phyloP scores from a whole-genome alignment of 2,888 invertebrate species.

The Exephanes ischioxanthus region DNA sequence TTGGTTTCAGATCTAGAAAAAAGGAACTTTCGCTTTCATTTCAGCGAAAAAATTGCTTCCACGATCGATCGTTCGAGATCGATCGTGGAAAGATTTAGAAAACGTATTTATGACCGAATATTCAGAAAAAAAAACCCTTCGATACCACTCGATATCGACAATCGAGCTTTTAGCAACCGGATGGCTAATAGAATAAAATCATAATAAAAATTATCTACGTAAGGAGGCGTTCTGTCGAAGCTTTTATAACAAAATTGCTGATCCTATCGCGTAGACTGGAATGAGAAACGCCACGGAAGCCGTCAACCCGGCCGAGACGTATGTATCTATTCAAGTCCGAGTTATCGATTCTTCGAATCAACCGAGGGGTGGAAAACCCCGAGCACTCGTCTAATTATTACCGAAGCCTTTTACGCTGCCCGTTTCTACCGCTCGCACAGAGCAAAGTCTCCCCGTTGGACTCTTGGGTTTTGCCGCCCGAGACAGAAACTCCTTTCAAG shows the following conservation, averaged over 20 bases:
- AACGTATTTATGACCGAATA: too few species aligned
- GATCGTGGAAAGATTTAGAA: too few species aligned
- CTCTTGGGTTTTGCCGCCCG: conserved; percentile 31
- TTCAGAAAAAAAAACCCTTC: neutral
- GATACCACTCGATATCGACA: neutral
- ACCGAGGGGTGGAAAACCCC: conserved; percentile 6
- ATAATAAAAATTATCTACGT: neutral
- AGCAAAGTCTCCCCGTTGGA: conserved; percentile 56
- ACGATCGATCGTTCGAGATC: too few species aligned
- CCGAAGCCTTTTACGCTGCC: conserved; percentile 68
- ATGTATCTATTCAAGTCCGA: neutral
- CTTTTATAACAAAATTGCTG: neutral
- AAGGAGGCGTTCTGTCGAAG: neutral
- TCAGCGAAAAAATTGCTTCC: neutral
- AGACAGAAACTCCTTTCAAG: conserved; percentile 75
- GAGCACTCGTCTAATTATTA: conserved; percentile 77
- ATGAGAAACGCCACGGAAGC: neutral
- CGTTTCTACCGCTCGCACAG: conserved; percentile 1
- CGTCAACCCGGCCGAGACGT: neutral
- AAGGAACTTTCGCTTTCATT: neutral
- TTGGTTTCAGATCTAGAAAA: too few species aligned
- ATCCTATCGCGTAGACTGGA: neutral
- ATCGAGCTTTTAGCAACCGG: neutral
- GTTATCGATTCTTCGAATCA: conserved; percentile 1
- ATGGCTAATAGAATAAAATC: neutral